Evolutionary conservation across 2,113 vertebrate species (phyloP).

Genomic region (Promerops cafer): DNA sequence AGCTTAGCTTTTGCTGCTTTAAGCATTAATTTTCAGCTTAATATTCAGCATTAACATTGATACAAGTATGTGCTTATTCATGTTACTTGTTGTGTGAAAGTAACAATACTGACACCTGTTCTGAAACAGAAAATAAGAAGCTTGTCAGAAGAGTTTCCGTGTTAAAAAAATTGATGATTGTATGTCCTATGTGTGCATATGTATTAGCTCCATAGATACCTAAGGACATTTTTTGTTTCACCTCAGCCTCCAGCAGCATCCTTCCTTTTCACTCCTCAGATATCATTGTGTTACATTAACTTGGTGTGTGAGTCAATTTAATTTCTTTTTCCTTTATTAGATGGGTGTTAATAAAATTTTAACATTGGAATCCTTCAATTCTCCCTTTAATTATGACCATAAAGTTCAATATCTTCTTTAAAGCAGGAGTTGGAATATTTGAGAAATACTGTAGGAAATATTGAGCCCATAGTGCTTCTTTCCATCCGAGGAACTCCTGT

Average conservation of each 20-base stretch:
- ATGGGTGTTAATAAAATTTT: not conserved
- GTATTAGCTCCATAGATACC: not conserved
- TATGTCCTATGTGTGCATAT: not conserved
- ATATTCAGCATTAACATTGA: slow-evolving; percentile 52
- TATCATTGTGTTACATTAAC: not conserved
- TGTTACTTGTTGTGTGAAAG: slow-evolving; percentile 18
- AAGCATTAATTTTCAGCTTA: slow-evolving; percentile 54
- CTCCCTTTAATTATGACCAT: not conserved
- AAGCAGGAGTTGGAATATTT: not conserved
- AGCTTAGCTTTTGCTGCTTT: slow-evolving; percentile 51
- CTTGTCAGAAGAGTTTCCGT: not conserved
- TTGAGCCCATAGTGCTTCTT: not conserved
- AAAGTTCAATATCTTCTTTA: not conserved
- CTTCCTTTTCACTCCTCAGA: not conserved
- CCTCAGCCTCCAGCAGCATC: not conserved
- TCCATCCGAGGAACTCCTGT: not conserved
- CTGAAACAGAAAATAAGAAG: not conserved
- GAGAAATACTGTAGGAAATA: not conserved
- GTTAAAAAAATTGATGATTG: not conserved
- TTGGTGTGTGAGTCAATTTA: not conserved
- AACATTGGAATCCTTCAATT: not conserved
- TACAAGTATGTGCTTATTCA: slow-evolving; percentile 7
- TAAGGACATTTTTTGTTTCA: not conserved
- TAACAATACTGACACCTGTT: slow-evolving; percentile 45
- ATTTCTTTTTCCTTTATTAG: not conserved